phyloP scores from a whole-genome alignment of 2,888 invertebrate genomes.

The Gandaritis pyraliata region DNA sequence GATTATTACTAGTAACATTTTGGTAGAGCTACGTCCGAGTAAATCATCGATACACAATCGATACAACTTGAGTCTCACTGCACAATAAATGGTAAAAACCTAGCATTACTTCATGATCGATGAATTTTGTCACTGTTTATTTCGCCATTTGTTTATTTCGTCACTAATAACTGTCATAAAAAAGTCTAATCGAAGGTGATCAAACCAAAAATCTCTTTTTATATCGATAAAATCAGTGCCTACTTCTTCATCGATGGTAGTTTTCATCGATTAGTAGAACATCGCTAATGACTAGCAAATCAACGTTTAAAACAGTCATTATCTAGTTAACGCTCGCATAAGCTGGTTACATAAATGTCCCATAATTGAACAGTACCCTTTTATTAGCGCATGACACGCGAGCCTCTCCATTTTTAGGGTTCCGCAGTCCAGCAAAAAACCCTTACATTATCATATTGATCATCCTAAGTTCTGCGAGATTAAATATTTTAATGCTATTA shows the following conservation, averaged over 20 bases:
- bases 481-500: no score
- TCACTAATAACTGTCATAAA: no score
- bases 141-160: no score
- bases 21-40: constrained; percentile 20
- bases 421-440: not conserved
- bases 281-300: constrained; percentile 31
- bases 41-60: constrained; percentile 1
- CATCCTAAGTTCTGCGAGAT: no score
- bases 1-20: constrained; percentile 30
- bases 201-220: no score
- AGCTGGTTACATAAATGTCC: constrained; percentile 41
- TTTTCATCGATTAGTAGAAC: not conserved
- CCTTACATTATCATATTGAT: not conserved
- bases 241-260: no score
- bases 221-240: no score
- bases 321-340: constrained; percentile 43
- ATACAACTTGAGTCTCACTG: no score
- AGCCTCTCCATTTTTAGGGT: constrained; percentile 29
- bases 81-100: no score
- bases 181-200: no score
- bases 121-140: no score
- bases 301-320: constrained; percentile 42
- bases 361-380: constrained; percentile 42
- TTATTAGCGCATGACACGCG: constrained; percentile 43
- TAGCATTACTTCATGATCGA: no score